phyloP scores from a whole-genome alignment of 2,888 invertebrate genomes.

The Nebria brevicollis region DNA sequence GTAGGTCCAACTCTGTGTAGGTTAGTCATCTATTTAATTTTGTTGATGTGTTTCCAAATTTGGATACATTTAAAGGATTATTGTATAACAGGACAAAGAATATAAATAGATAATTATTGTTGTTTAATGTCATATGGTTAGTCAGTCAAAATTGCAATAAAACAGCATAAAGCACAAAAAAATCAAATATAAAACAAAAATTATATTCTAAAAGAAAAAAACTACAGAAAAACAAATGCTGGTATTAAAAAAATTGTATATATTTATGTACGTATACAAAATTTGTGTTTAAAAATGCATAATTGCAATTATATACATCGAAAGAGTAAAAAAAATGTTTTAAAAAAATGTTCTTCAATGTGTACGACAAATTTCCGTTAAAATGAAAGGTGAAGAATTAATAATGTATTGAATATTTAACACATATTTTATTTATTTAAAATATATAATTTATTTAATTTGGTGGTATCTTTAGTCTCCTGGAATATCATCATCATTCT shows the following conservation, averaged over 20 bases:
- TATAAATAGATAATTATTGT: neutral
- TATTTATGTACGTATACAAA: slow-evolving; percentile 37
- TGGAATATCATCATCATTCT: slow-evolving; percentile 34
- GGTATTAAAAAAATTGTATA: slow-evolving; percentile 33
- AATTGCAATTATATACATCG: slow-evolving; percentile 23
- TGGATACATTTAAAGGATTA: neutral
- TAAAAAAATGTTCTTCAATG: slow-evolving; percentile 17
- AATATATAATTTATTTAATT: slow-evolving; percentile 39
- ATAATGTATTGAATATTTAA: slow-evolving; percentile 33
- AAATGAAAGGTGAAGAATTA: slow-evolving; percentile 14
- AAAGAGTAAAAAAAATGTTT: slow-evolving; percentile 22
- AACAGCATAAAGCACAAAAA: neutral
- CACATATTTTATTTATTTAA: slow-evolving; percentile 36
- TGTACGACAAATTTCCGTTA: slow-evolving; percentile 21
- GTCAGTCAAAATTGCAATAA: slow-evolving; percentile 22
- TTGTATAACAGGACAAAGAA: neutral
- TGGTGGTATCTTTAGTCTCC: slow-evolving; percentile 15
- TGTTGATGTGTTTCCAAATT: too few relatives aligned
- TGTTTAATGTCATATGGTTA: neutral
- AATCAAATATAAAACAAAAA: slow-evolving; percentile 8
- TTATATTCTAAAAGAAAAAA: slow-evolving; percentile 8
- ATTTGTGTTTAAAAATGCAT: slow-evolving; percentile 22
- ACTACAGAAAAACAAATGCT: slow-evolving; percentile 19
- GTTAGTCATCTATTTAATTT: neutral
- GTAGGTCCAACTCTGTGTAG: neutral